Percentiles rank a stretch among this genome's conserved stretches.
phyloP scores from a whole-genome alignment of 2,113 vertebrate species.

The Hystrix brachyura region DNA sequence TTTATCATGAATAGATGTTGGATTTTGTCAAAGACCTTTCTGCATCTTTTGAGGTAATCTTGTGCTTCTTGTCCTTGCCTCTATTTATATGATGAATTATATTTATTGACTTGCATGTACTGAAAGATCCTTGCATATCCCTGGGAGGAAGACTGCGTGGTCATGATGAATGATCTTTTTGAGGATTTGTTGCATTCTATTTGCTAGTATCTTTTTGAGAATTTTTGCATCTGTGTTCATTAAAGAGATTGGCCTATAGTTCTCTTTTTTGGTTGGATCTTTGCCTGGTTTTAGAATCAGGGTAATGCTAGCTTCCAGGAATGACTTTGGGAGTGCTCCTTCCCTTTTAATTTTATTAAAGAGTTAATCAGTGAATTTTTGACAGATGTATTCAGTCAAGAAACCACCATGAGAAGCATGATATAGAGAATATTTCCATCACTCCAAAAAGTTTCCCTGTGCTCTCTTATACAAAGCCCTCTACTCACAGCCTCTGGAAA shows the following conservation, averaged over 20 bases:
- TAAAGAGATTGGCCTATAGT: background rate
- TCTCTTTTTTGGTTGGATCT: background rate
- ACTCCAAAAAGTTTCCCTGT: background rate
- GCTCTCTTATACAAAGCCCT: background rate
- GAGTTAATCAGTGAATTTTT: background rate
- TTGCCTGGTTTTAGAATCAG: background rate
- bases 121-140: background rate
- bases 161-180: background rate
- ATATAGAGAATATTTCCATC: background rate
- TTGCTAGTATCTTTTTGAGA: background rate
- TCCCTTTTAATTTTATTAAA: background rate
- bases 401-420: background rate
- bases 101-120: background rate
- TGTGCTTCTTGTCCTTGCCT: background rate
- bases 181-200: background rate
- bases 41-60: background rate
- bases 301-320: background rate
- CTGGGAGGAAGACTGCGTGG: background rate
- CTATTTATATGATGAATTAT: background rate
- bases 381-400: background rate
- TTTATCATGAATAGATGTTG: background rate
- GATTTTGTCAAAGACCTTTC: background rate
- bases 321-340: background rate
- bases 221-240: background rate
- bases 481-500: background rate